phyloP scores from a whole-genome alignment of 2,888 invertebrate genomes.

The Oligia fasciuncula region DNA sequence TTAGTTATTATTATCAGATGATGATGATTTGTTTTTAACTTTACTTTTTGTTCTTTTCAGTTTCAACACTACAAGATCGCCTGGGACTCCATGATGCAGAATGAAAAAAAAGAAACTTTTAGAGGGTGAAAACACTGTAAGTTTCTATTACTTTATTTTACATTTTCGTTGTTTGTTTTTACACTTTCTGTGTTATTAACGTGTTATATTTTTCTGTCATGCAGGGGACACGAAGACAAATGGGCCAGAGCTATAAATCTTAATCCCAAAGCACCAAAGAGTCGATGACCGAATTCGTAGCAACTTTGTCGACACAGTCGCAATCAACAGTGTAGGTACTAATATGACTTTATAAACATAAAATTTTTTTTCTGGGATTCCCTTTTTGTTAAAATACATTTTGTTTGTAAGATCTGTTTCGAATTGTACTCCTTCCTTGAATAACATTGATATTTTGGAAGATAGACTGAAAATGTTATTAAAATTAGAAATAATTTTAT shows the following conservation, averaged over 20 bases:
- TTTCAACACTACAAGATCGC: slow-evolving; percentile 50
- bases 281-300: not conserved
- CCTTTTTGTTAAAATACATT: too few relatives aligned
- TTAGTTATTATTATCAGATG: too few relatives aligned
- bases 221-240: not conserved
- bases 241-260: slow-evolving; percentile 24
- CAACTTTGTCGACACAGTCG: slow-evolving; percentile 16
- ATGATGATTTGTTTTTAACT: too few relatives aligned
- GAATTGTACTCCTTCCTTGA: not conserved
- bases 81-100: slow-evolving; percentile 41
- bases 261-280: slow-evolving; percentile 19
- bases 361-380: too few relatives aligned
- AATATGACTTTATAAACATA: not conserved
- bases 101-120: not conserved
- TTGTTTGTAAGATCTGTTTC: not conserved
- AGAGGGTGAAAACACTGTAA: slow-evolving; percentile 27
- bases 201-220: not conserved
- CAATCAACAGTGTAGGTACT: not conserved
- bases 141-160: not conserved
- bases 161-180: not conserved
- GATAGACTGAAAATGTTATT: not conserved
- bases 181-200: not conserved
- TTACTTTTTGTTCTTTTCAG: slow-evolving; percentile 46
- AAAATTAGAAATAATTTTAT: not conserved
- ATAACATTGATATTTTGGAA: too few relatives aligned